Evolutionary conservation across 2,797 vertebrate species (phyloP).

Genomic region (Sphaeramia orbicularis): DNA sequence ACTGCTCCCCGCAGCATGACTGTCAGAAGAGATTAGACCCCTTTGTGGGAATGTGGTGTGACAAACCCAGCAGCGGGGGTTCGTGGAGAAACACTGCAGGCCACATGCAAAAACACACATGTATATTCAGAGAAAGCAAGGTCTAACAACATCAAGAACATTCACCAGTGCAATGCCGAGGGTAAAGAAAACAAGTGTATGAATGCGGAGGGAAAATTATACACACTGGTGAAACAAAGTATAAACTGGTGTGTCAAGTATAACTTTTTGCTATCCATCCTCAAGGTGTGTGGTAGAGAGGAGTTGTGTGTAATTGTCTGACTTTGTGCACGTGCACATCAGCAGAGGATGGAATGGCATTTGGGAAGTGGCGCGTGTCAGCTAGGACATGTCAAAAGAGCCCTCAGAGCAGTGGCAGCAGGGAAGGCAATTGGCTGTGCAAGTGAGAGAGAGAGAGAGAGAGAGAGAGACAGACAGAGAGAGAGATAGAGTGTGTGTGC

Average conservation of each 20-base stretch:
- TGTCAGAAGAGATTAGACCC: conserved; percentile 70
- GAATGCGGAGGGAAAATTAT: no score
- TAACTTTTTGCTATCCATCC: no score
- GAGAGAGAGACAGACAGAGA: conserved; percentile 21
- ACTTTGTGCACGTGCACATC: conserved; percentile 16
- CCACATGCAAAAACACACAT: conserved; percentile 34
- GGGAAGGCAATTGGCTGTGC: conserved; percentile 36
- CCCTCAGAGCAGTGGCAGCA: conserved; percentile 47
- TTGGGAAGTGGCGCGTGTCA: conserved; percentile 61
- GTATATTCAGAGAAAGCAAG: conserved; percentile 31
- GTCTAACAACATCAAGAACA: conserved; percentile 33
- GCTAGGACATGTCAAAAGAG: conserved; percentile 59
- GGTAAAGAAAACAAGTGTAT: conserved; percentile 37
- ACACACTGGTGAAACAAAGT: no score
- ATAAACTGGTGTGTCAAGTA: no score
- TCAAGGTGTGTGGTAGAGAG: no score
- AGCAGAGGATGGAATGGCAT: conserved; percentile 41
- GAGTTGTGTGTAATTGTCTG: background rate
- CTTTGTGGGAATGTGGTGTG: conserved; percentile 61
- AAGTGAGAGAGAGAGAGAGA: conserved; percentile 11
- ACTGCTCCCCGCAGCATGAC: conserved; percentile 54
- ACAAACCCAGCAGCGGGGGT: conserved; percentile 73
- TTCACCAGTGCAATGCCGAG: conserved; percentile 37
- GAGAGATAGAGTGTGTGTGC: conserved; percentile 30
- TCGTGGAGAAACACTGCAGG: conserved; percentile 53